Base-by-base conservation (phyloP, 1,140 invertebrate genomes). In the Calephelis nemesis region DNA sequence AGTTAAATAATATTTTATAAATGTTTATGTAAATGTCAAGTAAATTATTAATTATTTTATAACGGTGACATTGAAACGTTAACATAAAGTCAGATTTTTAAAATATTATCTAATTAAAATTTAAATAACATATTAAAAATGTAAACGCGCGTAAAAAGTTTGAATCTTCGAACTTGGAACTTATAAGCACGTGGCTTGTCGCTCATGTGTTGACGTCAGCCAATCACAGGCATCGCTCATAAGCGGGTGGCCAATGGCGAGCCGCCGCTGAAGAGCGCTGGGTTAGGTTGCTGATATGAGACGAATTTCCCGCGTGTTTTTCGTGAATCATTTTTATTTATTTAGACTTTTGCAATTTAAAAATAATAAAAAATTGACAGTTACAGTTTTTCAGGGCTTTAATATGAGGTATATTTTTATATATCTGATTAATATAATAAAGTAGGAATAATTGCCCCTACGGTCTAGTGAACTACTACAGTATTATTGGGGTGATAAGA, bases 121-220 rank as follows among this genome's bases (percentile, higher is more conserved):
- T 13, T 4, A 40, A 60, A 39, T 5, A 47, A 47, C 3, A 12
- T 6, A 30, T 30, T 30, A 30, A 40, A 66, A 42, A 58, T 54
- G 42, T 64, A 47, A 30, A 11, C 9, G 49, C 50, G 70, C 49
- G 64, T 12, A 65, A 71, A 70, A 72, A 71, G 68, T 74, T 69
- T 74, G 63, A 87, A 79, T 75, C 10, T 82, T 77, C 54, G 65
- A 74, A 66, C 52, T 71, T 74, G 81, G 82, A 88, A 89, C 88
- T 91, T 83, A 91, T 91, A 74, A 91, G 88, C 88, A 91, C 84
- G 83, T 89, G 86, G 78, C 63, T 63, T 72, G 80, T 87, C 87
- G 87, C 87, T 89, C 72, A 88, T 88, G 77, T 85, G 86, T 73
- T 73, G 76, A 63, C 45, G 74, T 47, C 74, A 75, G 71, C 88